Evolutionary conservation across 1,140 invertebrate genomes (phyloP).

Genomic region (Heliconius himera): DNA sequence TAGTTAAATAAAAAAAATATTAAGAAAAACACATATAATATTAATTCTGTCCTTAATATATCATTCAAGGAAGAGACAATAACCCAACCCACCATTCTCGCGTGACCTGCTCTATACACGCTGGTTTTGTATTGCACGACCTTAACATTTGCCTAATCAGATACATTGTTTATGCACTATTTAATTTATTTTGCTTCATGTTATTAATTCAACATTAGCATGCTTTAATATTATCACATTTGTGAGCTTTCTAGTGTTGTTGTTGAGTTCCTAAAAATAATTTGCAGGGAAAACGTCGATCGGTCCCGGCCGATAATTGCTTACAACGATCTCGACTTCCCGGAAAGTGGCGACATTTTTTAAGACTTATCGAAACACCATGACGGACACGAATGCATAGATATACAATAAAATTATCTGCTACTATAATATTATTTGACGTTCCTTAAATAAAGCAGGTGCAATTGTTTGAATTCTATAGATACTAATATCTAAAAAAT

Average conservation of each 20-base stretch:
- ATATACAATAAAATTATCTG: not conserved
- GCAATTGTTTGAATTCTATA: not conserved
- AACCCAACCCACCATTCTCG: slow-evolving; percentile 28
- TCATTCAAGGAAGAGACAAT: not conserved
- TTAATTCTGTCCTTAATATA: not conserved
- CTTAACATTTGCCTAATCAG: slow-evolving; percentile 54
- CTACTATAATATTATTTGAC: not conserved
- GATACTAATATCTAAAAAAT: not conserved
- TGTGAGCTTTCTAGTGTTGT: slow-evolving; percentile 23
- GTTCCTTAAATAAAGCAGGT: not conserved
- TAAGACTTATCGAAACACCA: slow-evolving; percentile 56
- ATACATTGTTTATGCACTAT: slow-evolving; percentile 31
- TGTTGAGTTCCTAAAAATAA: slow-evolving; percentile 60
- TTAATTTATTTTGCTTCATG: slow-evolving; percentile 24
- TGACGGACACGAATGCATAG: not conserved
- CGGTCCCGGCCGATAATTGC: slow-evolving; percentile 87
- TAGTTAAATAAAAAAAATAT: no score
- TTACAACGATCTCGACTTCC: slow-evolving; percentile 93
- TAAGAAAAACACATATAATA: not conserved
- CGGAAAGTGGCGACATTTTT: slow-evolving; percentile 87
- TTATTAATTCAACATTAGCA: slow-evolving; percentile 1
- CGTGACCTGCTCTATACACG: slow-evolving; percentile 31
- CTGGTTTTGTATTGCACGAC: slow-evolving; percentile 52
- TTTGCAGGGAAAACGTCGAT: slow-evolving; percentile 84
- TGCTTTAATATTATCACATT: not conserved